Conservation (phyloP, 2,113 vertebrate genomes). For the Ictalurus furcatus region DNA sequence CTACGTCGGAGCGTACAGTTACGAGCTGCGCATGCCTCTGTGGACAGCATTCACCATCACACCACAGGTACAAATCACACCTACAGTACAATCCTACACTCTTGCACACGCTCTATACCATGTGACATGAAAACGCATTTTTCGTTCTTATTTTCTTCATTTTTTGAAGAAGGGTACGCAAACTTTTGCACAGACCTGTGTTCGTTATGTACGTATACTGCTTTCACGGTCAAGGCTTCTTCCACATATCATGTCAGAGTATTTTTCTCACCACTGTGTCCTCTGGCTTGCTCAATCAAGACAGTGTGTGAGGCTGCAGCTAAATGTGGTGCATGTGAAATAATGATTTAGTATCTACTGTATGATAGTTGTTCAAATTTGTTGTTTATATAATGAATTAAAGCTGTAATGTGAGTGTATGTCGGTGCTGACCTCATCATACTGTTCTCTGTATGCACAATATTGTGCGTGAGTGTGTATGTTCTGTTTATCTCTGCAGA, state of each 20-base stretch:
- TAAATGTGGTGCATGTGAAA: not conserved
- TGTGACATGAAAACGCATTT: not conserved
- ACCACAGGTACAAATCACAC: slow-evolving; percentile 31
- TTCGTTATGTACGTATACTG: not conserved
- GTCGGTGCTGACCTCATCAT: not conserved
- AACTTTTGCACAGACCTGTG: not conserved
- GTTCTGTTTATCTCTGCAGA: not conserved
- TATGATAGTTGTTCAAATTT: not conserved
- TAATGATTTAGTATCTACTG: not conserved
- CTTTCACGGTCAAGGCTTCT: not conserved
- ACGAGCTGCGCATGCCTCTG: slow-evolving; percentile 85
- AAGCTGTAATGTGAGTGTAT: not conserved
- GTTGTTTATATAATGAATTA: not conserved
- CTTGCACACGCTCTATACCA: not conserved
- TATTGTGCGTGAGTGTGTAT: not conserved
- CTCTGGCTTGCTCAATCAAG: not conserved
- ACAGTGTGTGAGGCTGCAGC: no score
- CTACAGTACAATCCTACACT: not conserved
- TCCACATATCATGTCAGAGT: not conserved
- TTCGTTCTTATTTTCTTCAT: not conserved
- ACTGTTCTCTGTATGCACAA: not conserved
- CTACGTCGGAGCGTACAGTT: slow-evolving; percentile 92
- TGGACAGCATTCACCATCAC: slow-evolving; percentile 86
- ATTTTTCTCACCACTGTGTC: not conserved
- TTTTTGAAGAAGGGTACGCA: not conserved